Percentiles rank a stretch among this genome's conserved stretches.
phyloP scores from a whole-genome alignment of 2,113 vertebrate genomes.

The Barnardius zonarius region DNA sequence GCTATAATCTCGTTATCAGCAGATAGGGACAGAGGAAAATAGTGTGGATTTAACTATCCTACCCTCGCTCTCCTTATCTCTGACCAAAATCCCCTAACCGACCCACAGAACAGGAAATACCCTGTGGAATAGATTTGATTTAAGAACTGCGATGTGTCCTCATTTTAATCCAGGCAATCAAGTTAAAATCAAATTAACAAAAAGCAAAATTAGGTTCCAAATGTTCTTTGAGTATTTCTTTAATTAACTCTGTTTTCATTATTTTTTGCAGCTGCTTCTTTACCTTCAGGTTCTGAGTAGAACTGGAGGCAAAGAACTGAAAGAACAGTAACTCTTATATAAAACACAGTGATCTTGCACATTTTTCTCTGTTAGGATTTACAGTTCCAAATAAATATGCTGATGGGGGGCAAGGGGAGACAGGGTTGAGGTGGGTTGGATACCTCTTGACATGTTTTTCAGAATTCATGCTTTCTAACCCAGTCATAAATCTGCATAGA shows the following conservation, averaged over 20 bases:
- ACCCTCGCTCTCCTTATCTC: background rate
- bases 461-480: background rate
- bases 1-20: background rate
- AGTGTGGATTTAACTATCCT: background rate
- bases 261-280: constrained; percentile 1
- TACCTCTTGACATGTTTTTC: background rate
- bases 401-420: background rate
- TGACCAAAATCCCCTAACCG: background rate
- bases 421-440: background rate
- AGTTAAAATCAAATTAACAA: constrained; percentile 36
- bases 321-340: background rate
- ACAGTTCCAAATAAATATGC: background rate
- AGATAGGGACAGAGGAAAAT: background rate
- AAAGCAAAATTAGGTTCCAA: background rate
- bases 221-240: constrained; percentile 26
- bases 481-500: background rate
- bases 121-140: background rate
- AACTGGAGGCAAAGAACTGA: background rate
- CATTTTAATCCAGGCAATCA: constrained; percentile 6
- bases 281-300: constrained; percentile 11
- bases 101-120: background rate
- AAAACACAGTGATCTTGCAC: fast-evolving
- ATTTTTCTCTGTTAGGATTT: background rate
- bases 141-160: background rate
- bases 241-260: constrained; percentile 13